phyloP scores from a whole-genome alignment of 1,140 invertebrate genomes.

The Coenobita brevimanus region DNA sequence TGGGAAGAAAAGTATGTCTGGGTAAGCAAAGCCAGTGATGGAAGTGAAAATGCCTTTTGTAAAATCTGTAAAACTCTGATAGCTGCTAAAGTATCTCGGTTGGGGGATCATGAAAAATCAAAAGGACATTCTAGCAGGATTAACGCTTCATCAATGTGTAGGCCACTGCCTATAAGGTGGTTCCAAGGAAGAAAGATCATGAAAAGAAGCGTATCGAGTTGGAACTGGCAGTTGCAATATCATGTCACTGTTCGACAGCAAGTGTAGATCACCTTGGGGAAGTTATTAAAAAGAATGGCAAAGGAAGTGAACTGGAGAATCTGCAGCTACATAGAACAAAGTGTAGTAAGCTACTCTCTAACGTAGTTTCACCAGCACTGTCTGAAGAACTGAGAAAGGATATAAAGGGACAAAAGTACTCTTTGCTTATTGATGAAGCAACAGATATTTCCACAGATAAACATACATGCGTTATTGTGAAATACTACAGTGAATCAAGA shows the following conservation, averaged over 20 bases:
- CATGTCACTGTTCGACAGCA: not conserved
- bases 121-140: conserved; percentile 28
- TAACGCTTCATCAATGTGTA: too few species aligned
- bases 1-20: too few species aligned
- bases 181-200: not conserved
- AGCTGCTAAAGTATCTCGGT: conserved; percentile 14
- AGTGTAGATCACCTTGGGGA: conserved; percentile 12
- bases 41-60: conserved; percentile 1
- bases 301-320: conserved; percentile 26
- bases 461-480: conserved; percentile 15
- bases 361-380: conserved; percentile 4
- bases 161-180: not conserved
- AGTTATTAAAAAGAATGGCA: conserved; percentile 20
- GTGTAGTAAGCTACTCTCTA: conserved; percentile 10
- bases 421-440: conserved; percentile 1
- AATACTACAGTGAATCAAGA: conserved; percentile 25
- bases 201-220: conserved; percentile 27
- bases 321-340: conserved; percentile 22
- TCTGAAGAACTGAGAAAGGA: not conserved
- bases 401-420: conserved; percentile 22
- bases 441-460: conserved; percentile 20
- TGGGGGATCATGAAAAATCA: conserved; percentile 21
- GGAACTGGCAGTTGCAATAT: conserved; percentile 24
- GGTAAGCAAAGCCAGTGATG: too few species aligned
- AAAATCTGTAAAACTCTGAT: conserved; percentile 20